Percentiles rank a stretch among this genome's conserved stretches.
These are phyloP conservation scores for Anthoscopus minutus DNA, from an alignment of 2,113 vertebrate genomes.

Conservation along the genomic window DNA sequence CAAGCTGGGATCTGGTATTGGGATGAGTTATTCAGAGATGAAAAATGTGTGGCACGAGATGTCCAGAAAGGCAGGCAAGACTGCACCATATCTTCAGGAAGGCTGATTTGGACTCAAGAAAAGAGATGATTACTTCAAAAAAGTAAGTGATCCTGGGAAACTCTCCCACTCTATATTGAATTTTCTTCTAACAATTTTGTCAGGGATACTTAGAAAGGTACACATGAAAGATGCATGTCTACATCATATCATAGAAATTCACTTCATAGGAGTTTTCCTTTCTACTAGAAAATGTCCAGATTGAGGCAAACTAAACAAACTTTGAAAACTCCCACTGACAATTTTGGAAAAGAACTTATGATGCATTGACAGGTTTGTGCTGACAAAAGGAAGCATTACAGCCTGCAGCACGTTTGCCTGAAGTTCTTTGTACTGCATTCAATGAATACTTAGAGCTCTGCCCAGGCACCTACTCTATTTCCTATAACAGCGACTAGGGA, in stretches of 20 bases:
- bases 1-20: background rate
- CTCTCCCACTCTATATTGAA: background rate
- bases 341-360: background rate
- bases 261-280: background rate
- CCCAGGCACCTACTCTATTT: background rate
- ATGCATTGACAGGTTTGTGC: accelerated
- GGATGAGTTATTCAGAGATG: background rate
- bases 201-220: background rate
- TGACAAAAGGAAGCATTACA: background rate
- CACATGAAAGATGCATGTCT: accelerated
- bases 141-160: background rate
- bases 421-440: background rate
- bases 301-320: background rate
- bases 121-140: background rate
- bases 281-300: background rate
- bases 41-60: background rate
- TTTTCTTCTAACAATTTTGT: background rate
- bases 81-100: background rate
- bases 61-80: background rate
- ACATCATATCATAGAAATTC: background rate
- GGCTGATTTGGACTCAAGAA: background rate
- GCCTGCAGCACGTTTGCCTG: background rate
- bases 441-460: background rate
- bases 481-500: background rate
- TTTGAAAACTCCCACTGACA: background rate